phyloP scores from a whole-genome alignment of 2,888 invertebrate genomes.

The Amphipoea oculea region DNA sequence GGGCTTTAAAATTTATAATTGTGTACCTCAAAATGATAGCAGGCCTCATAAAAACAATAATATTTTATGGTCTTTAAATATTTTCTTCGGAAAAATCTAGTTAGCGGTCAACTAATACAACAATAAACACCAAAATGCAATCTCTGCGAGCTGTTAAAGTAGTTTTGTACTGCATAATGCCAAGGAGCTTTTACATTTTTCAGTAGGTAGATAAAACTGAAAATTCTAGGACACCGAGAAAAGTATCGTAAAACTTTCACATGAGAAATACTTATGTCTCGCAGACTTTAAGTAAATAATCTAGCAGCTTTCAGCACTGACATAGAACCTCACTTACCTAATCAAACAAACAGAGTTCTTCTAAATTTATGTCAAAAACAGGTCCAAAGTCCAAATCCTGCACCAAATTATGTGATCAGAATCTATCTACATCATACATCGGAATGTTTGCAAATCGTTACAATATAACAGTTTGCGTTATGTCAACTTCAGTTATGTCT shows the following conservation, averaged over 20 bases:
- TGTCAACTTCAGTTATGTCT: constrained; percentile 34
- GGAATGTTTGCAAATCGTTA: constrained; percentile 44
- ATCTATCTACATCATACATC: constrained; percentile 17
- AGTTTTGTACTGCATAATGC: background rate
- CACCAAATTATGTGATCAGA: constrained; percentile 7
- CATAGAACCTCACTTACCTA: no score
- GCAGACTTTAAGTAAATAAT: background rate
- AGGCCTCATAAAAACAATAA: background rate
- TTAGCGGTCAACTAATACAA: no score
- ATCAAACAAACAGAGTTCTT: background rate
- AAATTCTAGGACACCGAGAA: background rate
- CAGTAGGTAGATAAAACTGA: background rate
- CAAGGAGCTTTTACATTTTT: background rate
- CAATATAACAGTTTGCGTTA: constrained; percentile 28
- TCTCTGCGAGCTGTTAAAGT: background rate
- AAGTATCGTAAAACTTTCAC: background rate
- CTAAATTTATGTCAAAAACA: constrained; percentile 7
- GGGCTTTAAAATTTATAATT: background rate
- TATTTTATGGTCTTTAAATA: background rate
- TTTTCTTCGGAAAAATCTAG: background rate
- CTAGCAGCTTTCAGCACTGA: background rate
- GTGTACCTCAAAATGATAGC: background rate
- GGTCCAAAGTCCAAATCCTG: background rate
- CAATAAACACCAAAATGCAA: background rate
- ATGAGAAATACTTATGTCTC: background rate